phyloP scores from a whole-genome alignment of 1,140 invertebrate genomes.

The Drosophila triauraria region DNA sequence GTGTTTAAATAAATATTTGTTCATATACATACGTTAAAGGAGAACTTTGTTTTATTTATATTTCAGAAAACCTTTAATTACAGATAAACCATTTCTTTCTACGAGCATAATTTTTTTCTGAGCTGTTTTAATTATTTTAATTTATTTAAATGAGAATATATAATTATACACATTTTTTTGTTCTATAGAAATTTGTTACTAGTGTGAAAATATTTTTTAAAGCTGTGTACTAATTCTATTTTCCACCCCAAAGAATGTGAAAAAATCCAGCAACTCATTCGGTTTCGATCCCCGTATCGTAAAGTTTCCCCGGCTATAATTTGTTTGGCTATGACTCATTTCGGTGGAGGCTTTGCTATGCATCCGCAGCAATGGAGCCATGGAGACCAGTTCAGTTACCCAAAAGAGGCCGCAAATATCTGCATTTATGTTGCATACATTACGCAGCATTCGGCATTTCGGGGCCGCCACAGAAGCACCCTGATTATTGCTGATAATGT shows the following conservation, averaged over 20 bases:
- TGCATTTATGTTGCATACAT: constrained; percentile 73
- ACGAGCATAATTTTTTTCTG: no score
- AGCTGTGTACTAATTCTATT: neutral
- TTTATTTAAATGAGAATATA: no score
- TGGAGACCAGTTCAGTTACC: constrained; percentile 4
- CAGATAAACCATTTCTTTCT: no score
- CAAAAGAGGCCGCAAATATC: constrained; percentile 58
- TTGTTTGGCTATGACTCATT: constrained; percentile 44
- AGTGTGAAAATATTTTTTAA: neutral
- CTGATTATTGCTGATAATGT: constrained; percentile 77
- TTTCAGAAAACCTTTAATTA: no score
- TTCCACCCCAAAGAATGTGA: neutral
- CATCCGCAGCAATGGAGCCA: constrained; percentile 17
- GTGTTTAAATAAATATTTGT: neutral
- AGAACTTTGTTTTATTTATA: no score
- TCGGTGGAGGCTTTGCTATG: neutral
- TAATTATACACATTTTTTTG: no score
- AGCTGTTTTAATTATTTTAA: no score
- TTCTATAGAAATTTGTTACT: no score
- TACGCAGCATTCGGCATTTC: constrained; percentile 70
- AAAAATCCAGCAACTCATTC: constrained; percentile 16
- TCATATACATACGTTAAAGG: neutral
- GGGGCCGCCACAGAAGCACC: constrained; percentile 51
- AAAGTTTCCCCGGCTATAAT: constrained; percentile 2
- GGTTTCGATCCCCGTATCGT: neutral